Base-by-base conservation (phyloP, 2,888 invertebrate species). In the Pristionchus fissidentatus region DNA sequence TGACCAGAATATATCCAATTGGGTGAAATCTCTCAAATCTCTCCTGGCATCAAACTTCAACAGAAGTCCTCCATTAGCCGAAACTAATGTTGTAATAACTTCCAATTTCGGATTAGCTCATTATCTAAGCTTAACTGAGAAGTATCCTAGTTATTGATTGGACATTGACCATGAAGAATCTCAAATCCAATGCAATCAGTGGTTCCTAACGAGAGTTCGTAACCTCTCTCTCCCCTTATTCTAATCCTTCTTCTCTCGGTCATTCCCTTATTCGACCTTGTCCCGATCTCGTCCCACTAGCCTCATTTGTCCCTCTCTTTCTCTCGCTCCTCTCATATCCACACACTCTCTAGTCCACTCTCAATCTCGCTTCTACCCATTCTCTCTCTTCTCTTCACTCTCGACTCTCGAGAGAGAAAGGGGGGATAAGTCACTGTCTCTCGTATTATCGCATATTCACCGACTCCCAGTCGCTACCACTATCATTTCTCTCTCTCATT, bases 351-450 rank as follows among this genome's bases (percentile, higher is more conserved):
- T 38, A 38, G n/a, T 26, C n/a, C 41, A n/a, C 43, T n/a, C 70
- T 43, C 75, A 32, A 57, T 5, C 43, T 43, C 35, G 29, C 77
- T 77, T 77, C 77, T 46, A 22, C 49, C 77, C n/a, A 46, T 75
- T 41, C 32, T 83, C 49, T 60, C 32, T 79, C 55, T 70, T 57
- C 55, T 81, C 62, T 46, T 66, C 55, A 66, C 55, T 32, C 52
- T 83, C 49, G 46, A 22, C 43, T 22, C 43, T 70, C 66, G 38
- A n/a, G 43, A 70, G n/a, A 70, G 70, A 70, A 70, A 70, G 70
- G 41, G 10, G 66, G 22, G 70, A 70, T 70, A 70, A 70, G 70
- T 70, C 41, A 10, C 3, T 70, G 38, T 66, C 78, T 49, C 57
- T 55, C 57, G 70, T 55, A 55, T 49, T 66, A 38, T 75, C 52